Percentiles rank a stretch among this genome's conserved stretches.
Conservation (phyloP, 2,888 invertebrate genomes). For the Rhagonycha fulva region DNA sequence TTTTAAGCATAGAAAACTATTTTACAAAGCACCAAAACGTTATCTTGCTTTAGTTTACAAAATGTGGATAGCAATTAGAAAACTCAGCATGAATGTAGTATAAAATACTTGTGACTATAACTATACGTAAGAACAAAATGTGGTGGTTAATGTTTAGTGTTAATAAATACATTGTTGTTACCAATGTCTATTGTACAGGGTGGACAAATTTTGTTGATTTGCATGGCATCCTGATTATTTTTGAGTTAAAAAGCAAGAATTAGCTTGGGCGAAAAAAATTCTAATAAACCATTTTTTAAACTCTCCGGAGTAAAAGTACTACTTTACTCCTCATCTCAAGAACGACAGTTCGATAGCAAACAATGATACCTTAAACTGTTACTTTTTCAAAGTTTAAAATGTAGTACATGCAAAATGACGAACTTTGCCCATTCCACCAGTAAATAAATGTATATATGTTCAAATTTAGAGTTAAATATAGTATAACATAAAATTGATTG, state of each 20-base stretch:
- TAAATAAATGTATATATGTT: constrained; percentile 26
- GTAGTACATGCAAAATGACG: neutral
- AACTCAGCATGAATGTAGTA: neutral
- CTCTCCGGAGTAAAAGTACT: no score
- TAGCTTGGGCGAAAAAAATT: neutral
- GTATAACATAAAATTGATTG: constrained; percentile 4
- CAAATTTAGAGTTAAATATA: constrained; percentile 16
- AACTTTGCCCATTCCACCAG: neutral
- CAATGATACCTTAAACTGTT: neutral
- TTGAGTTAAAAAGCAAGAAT: neutral
- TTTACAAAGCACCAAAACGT: neutral
- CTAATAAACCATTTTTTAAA: no score
- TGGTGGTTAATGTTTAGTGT: neutral
- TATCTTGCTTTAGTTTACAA: constrained; percentile 1
- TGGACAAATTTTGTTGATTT: neutral
- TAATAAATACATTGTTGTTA: neutral
- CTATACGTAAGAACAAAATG: neutral
- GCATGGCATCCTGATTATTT: neutral
- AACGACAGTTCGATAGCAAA: neutral
- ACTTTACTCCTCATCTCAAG: neutral
- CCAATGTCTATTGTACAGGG: neutral
- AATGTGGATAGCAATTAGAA: neutral
- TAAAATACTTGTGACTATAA: neutral
- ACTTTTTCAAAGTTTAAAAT: neutral
- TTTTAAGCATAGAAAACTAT: neutral